Conservation (phyloP, 2,888 invertebrate species). For the Diarsia brunnea region DNA sequence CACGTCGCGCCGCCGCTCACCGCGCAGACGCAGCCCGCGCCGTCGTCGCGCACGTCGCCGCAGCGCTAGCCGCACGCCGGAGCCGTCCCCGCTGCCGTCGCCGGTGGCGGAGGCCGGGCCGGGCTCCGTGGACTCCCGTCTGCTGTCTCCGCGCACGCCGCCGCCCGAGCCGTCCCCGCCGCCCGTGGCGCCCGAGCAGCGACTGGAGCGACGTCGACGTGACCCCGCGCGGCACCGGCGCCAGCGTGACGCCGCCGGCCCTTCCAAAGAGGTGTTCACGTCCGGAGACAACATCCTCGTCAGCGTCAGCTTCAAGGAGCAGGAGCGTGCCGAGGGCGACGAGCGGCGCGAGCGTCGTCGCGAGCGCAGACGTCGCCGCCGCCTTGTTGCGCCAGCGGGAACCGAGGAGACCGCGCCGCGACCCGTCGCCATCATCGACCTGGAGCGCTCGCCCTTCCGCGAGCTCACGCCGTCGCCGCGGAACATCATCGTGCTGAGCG, state of each 20-base stretch:
- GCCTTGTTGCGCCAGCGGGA: constrained; percentile 81
- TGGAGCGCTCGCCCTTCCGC: constrained; percentile 96
- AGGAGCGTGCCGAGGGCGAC: constrained; percentile 77
- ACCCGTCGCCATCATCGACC: constrained; percentile 96
- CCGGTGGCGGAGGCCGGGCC: constrained; percentile 68
- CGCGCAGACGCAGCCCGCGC: constrained; percentile 71
- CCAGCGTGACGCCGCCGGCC: constrained; percentile 84
- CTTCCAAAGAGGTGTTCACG: constrained; percentile 97
- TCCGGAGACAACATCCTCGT: constrained; percentile 98
- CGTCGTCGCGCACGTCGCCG: constrained; percentile 75
- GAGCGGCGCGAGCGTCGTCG: constrained; percentile 71
- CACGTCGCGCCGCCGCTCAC: constrained; percentile 68
- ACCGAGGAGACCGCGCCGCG: constrained; percentile 91
- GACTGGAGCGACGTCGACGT: constrained; percentile 80
- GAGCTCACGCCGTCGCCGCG: constrained; percentile 95
- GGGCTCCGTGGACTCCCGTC: constrained; percentile 68
- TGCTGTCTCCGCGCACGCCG: constrained; percentile 78
- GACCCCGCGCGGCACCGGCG: constrained; percentile 72
- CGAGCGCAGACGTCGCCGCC: constrained; percentile 68
- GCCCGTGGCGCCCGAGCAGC: constrained; percentile 80
- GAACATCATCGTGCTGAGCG: constrained; percentile 95
- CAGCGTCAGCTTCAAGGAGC: constrained; percentile 97
- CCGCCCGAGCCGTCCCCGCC: constrained; percentile 76
- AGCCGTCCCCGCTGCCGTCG: constrained; percentile 67
- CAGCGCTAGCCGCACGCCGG: constrained; percentile 50